A percentile compares a stretch with the other conserved stretches of the same genome.
Evolutionary conservation across 1,140 invertebrate species (phyloP).

Genomic region (Maconellicoccus hirsutus): DNA sequence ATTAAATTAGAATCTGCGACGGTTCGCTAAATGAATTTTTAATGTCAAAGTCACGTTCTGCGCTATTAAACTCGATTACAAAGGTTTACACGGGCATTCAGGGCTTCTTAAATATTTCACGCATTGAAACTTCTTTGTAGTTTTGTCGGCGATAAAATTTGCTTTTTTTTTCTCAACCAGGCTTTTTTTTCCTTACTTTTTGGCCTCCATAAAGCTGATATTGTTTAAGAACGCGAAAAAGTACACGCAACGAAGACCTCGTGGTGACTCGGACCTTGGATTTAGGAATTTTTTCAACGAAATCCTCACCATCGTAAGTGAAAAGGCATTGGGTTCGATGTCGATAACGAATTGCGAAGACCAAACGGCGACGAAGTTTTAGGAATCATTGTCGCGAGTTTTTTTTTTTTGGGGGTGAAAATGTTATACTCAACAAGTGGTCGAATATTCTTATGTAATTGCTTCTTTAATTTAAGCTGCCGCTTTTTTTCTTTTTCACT

Average conservation of each 20-base stretch:
- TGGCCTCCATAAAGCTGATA: too few relatives aligned
- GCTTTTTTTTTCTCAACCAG: not conserved
- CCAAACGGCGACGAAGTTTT: not conserved
- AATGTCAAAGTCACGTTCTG: constrained; percentile 7
- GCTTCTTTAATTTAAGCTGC: constrained; percentile 2
- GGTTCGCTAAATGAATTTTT: constrained; percentile 9
- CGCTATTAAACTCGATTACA: constrained; percentile 8
- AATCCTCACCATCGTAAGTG: too few relatives aligned
- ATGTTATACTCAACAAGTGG: constrained; percentile 8
- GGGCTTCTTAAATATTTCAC: constrained; percentile 8
- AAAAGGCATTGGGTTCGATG: too few relatives aligned
- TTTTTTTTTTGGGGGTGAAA: not conserved
- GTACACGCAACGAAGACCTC: too few relatives aligned
- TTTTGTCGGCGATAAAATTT: not conserved
- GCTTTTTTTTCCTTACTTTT: too few relatives aligned
- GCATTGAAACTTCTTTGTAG: not conserved
- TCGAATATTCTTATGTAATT: constrained; percentile 6
- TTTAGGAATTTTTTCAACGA: too few relatives aligned
- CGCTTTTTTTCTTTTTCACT: not conserved
- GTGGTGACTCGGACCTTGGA: too few relatives aligned
- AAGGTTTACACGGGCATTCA: constrained; percentile 3
- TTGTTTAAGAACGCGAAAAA: too few relatives aligned
- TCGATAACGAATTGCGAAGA: too few relatives aligned
- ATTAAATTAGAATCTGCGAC: constrained; percentile 9
- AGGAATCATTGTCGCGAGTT: not conserved